Evolutionary conservation across 1,140 invertebrate genomes (phyloP).

Genomic region (Papilio xuthus): DNA sequence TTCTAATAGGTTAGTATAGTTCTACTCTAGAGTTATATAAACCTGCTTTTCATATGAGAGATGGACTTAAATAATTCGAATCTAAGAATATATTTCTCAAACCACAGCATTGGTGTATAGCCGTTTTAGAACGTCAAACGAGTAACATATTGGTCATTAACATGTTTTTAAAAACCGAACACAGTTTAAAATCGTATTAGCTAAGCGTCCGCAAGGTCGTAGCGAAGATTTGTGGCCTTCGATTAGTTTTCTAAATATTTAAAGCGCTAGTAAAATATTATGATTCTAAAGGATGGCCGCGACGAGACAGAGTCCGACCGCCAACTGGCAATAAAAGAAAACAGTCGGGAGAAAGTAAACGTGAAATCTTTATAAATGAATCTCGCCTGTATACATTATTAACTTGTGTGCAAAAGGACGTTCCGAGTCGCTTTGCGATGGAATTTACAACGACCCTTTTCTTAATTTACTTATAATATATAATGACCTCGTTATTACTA

Average conservation of each 20-base stretch:
- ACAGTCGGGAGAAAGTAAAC: conserved; percentile 64
- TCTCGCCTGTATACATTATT: conserved; percentile 48
- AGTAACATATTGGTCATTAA: conserved; percentile 34
- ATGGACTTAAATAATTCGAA: conserved; percentile 2
- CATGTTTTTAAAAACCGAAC: conserved; percentile 19
- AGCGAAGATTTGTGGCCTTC: conserved; percentile 38
- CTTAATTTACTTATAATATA: neutral
- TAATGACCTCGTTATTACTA: neutral
- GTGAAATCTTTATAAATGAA: conserved; percentile 62
- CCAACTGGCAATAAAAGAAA: conserved; percentile 58
- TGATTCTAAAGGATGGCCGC: conserved; percentile 35
- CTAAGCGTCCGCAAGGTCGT: conserved; percentile 41
- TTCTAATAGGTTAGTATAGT: no score
- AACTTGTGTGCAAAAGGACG: conserved; percentile 47
- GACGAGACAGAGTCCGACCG: conserved; percentile 42
- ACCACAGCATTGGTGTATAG: neutral
- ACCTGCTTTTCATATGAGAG: neutral
- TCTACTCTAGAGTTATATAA: no score
- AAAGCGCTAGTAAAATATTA: conserved; percentile 34
- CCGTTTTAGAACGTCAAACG: conserved; percentile 16
- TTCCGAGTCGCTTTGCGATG: conserved; percentile 10
- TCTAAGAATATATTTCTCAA: neutral
- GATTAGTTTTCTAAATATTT: conserved; percentile 41
- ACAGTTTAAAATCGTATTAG: conserved; percentile 39
- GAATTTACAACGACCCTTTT: conserved; percentile 3